phyloP scores from a whole-genome alignment of 2,797 vertebrate species.

The Craterocephalus amniculus region DNA sequence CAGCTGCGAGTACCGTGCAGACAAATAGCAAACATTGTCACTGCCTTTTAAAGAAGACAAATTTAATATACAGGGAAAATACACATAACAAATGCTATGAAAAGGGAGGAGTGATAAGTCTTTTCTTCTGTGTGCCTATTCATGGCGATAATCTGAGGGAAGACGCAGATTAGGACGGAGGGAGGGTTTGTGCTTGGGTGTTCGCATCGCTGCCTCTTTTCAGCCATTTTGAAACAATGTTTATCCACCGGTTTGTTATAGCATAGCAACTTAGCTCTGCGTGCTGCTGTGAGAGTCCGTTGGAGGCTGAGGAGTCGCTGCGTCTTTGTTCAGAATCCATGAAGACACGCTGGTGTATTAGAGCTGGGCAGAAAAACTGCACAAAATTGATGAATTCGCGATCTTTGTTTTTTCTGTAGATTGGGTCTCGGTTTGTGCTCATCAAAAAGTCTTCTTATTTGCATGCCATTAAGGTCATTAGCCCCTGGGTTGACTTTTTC shows the following conservation, averaged over 20 bases:
- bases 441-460: not conserved
- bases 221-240: slow-evolving; percentile 78
- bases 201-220: slow-evolving; percentile 78
- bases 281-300: slow-evolving; percentile 62
- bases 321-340: slow-evolving; percentile 68
- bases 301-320: slow-evolving; percentile 59
- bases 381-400: slow-evolving; percentile 31
- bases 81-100: slow-evolving; percentile 73
- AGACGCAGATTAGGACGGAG: slow-evolving; percentile 73
- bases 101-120: slow-evolving; percentile 73
- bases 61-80: slow-evolving; percentile 80
- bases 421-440: not conserved
- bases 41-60: slow-evolving; percentile 65
- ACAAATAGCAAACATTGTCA: slow-evolving; percentile 72
- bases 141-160: slow-evolving; percentile 76
- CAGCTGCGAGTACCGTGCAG: slow-evolving; percentile 71
- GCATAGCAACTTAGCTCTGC: slow-evolving; percentile 64
- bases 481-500: not conserved
- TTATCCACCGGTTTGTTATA: slow-evolving; percentile 70
- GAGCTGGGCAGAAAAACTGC: slow-evolving; percentile 26
- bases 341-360: slow-evolving; percentile 35
- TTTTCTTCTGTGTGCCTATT: slow-evolving; percentile 66
- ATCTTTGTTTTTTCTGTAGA: slow-evolving; percentile 17
- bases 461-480: not conserved
- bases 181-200: slow-evolving; percentile 61